Conservation (phyloP, 2,113 vertebrate species). For the Oncorhynchus masou region DNA sequence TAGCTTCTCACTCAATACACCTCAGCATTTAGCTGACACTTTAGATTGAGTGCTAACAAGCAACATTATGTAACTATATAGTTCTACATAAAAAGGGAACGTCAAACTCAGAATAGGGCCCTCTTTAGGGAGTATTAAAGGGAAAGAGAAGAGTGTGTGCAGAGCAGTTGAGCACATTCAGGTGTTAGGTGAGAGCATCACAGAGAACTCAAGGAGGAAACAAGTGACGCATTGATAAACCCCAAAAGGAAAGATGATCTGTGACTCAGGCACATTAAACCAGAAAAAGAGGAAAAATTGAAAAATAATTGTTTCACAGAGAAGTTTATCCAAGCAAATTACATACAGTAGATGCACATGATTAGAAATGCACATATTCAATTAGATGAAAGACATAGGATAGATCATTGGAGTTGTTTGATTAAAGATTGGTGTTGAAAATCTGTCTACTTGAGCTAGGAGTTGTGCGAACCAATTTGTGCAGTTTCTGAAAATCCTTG, state of each 20-base stretch:
- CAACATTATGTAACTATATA: background rate
- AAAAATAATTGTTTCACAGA: constrained; percentile 9
- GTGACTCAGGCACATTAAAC: constrained; percentile 30
- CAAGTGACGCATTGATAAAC: background rate
- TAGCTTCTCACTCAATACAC: background rate
- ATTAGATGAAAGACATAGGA: background rate
- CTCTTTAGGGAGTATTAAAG: constrained; percentile 29
- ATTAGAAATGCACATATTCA: background rate
- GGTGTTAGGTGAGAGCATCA: constrained; percentile 49
- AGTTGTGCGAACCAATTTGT: too few species aligned
- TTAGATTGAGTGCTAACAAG: background rate
- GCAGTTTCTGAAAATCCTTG: too few species aligned
- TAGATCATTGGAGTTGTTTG: background rate
- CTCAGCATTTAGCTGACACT: background rate
- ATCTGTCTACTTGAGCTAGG: background rate
- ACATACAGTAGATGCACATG: constrained; percentile 2
- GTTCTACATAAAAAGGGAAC: background rate
- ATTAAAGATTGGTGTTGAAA: background rate
- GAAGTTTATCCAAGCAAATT: background rate
- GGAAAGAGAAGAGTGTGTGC: constrained; percentile 32
- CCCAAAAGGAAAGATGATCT: constrained; percentile 19
- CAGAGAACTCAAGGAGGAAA: constrained; percentile 12
- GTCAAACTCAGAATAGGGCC: constrained; percentile 67
- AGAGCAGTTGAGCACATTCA: constrained; percentile 40
- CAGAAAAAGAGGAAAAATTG: constrained; percentile 21